A percentile compares a stretch with the other conserved stretches of the same genome.
Evolutionary conservation across 2,113 vertebrate species (phyloP).

Genomic region (Apteryx mantelli): DNA sequence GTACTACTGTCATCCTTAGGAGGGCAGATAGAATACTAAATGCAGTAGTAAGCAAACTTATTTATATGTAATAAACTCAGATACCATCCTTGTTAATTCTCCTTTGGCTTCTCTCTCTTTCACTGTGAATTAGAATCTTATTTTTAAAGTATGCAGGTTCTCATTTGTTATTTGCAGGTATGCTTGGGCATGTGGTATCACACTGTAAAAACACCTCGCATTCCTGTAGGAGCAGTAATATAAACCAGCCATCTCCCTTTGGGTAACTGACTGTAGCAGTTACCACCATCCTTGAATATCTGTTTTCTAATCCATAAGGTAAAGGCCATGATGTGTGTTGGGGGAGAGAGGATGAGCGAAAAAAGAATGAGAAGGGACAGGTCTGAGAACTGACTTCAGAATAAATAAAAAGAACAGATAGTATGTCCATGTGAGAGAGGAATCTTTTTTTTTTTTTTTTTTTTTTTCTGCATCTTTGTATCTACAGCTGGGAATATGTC

Average conservation of each 20-base stretch:
- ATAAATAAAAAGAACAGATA: not conserved
- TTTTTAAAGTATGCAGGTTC: conserved; percentile 26
- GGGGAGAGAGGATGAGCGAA: not conserved
- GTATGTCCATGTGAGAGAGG: not conserved
- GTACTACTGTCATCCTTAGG: not conserved
- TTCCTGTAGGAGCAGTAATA: not conserved
- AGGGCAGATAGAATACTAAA: conserved; percentile 36
- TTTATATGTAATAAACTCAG: conserved; percentile 16
- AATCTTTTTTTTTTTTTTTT: not conserved
- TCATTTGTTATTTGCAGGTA: not conserved
- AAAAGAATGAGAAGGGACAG: not conserved
- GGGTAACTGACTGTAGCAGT: conserved; percentile 15
- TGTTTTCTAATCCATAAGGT: not conserved
- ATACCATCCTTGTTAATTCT: conserved; percentile 32
- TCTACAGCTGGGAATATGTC: not conserved
- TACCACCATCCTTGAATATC: conserved; percentile 36
- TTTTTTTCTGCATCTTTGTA: not conserved
- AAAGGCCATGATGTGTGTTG: not conserved
- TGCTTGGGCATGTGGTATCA: not conserved
- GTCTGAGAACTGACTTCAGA: fast-evolving
- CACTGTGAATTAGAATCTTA: conserved; percentile 21
- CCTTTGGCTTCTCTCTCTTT: conserved; percentile 52
- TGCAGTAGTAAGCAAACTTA: conserved; percentile 32
- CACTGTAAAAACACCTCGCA: not conserved
- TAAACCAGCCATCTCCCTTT: not conserved